Conservation (phyloP, 2,888 invertebrate genomes). For the Campoplex nolae region DNA sequence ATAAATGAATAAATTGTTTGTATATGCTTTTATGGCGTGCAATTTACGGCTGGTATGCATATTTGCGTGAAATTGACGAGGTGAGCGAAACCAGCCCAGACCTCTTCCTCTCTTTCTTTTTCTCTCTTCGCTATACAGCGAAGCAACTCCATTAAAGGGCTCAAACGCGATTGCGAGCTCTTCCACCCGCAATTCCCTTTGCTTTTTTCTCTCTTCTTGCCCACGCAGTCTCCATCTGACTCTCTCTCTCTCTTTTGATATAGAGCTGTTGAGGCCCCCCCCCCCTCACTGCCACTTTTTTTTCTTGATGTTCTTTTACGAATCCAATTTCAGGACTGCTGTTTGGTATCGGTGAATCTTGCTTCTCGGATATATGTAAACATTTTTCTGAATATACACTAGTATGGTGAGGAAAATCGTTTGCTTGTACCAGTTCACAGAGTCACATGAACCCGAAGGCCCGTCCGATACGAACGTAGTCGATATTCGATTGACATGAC, state of each 20-base stretch:
- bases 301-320: conserved; percentile 64
- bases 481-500: conserved; percentile 49
- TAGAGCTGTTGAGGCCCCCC: conserved; percentile 45
- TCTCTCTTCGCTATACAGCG: neutral
- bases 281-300: conserved; percentile 1
- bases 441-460: conserved; percentile 19
- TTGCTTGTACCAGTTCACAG: conserved; percentile 17
- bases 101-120: conserved; percentile 1
- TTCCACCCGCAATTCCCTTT: conserved; percentile 30
- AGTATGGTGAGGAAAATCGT: conserved; percentile 1
- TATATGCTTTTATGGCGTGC: neutral
- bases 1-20: neutral
- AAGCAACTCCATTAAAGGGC: conserved; percentile 63
- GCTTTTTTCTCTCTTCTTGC: neutral
- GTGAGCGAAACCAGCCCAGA: conserved; percentile 44
- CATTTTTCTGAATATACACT: neutral
- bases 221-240: neutral
- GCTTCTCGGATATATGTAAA: conserved; percentile 38
- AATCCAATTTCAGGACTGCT: conserved; percentile 67
- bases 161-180: conserved; percentile 30
- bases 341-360: conserved; percentile 59
- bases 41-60: conserved; percentile 4
- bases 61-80: conserved; percentile 50
- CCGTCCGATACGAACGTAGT: neutral
- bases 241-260: conserved; percentile 3